Conservation (phyloP, 1,140 invertebrate genomes). For the Drosophila sturtevanti region DNA sequence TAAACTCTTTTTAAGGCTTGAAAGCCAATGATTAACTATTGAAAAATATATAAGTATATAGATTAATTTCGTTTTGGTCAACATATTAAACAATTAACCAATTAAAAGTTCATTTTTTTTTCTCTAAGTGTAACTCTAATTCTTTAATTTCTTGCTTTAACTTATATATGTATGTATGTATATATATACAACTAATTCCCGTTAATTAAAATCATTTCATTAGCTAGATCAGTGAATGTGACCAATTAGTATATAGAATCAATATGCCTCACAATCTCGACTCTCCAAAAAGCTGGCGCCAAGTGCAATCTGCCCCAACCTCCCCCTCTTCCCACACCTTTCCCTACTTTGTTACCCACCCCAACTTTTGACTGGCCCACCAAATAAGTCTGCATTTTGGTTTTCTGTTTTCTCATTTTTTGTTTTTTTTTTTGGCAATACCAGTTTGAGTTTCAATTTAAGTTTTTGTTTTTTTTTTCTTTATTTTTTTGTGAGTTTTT, state of each 20-base stretch:
- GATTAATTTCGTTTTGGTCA: no score
- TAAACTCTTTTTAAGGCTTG: no score
- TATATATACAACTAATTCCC: not conserved
- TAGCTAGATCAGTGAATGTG: not conserved
- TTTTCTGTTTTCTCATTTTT: no score
- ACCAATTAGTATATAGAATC: constrained; percentile 5
- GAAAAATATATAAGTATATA: no score
- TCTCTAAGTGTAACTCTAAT: not conserved
- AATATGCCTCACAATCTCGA: not conserved
- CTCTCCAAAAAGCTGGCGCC: not conserved
- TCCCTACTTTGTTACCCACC: not conserved
- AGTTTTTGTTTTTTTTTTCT: not conserved
- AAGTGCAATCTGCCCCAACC: not conserved
- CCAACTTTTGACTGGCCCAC: constrained; percentile 7
- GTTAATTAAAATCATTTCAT: not conserved
- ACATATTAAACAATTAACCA: no score
- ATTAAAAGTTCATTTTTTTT: no score
- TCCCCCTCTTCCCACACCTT: not conserved
- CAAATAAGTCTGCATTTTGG: constrained; percentile 30
- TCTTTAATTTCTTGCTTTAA: not conserved
- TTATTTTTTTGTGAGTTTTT: constrained; percentile 25
- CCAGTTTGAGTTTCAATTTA: constrained; percentile 28
- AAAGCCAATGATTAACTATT: no score
- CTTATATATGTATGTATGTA: no score
- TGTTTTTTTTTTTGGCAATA: constrained; percentile 57